Percentiles rank a stretch among this genome's conserved stretches.
These are phyloP conservation scores for Euphydryas editha DNA, from an alignment of 2,888 invertebrate species.

Conservation along the genomic window DNA sequence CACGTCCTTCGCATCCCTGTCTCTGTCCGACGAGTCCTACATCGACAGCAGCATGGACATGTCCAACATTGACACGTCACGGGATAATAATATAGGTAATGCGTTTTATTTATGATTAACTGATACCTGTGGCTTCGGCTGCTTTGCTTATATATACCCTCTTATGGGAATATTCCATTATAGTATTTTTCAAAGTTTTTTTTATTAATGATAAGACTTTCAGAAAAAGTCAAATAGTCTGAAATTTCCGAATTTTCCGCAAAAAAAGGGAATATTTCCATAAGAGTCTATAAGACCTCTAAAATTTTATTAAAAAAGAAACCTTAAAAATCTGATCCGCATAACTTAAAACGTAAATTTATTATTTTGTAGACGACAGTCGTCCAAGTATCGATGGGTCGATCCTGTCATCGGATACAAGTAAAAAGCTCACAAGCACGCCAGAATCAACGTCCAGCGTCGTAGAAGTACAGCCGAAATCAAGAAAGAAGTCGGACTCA, in stretches of 20 bases:
- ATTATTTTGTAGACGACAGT: slow-evolving; percentile 60
- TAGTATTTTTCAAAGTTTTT: too few species aligned
- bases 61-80: slow-evolving; percentile 64
- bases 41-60: slow-evolving; percentile 64
- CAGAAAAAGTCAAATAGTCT: too few species aligned
- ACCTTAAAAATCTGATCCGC: too few species aligned
- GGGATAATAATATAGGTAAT: slow-evolving; percentile 62
- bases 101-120: slow-evolving; percentile 31
- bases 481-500: slow-evolving; percentile 73
- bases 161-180: too few species aligned
- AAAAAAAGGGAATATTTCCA: too few species aligned
- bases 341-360: too few species aligned
- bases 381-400: slow-evolving; percentile 66
- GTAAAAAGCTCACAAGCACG: slow-evolving; percentile 51
- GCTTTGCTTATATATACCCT: not conserved
- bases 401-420: slow-evolving; percentile 57
- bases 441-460: slow-evolving; percentile 48
- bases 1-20: slow-evolving; percentile 70
- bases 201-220: too few species aligned
- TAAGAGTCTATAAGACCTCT: too few species aligned
- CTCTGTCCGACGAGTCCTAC: slow-evolving; percentile 74
- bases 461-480: slow-evolving; percentile 56
- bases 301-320: too few species aligned
- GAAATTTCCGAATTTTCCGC: too few species aligned
- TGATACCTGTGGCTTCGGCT: not conserved